These are phyloP conservation scores for Chionodraco myersi DNA, from an alignment of 2,113 vertebrate species.

Conservation along the genomic window DNA sequence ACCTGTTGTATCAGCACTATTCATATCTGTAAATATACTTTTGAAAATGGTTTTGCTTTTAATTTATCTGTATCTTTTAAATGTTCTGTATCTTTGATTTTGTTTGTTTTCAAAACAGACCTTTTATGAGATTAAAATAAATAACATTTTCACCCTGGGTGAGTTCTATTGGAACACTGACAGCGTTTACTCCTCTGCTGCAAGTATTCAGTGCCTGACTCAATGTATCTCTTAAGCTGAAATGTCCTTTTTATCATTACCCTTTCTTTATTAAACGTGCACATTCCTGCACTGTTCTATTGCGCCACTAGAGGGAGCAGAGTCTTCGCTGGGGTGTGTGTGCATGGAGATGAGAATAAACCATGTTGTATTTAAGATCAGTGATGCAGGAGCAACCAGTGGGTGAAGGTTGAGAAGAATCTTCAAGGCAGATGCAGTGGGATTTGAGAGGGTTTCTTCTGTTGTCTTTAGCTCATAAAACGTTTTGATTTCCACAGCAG, in stretches of 20 bases:
- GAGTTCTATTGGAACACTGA: no score
- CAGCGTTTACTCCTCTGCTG: background rate
- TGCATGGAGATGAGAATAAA: background rate
- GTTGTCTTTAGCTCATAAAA: no score
- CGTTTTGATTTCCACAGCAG: no score
- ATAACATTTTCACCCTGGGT: background rate
- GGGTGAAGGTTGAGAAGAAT: background rate
- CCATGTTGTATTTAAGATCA: background rate
- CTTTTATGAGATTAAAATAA: constrained; percentile 62
- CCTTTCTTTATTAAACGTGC: background rate
- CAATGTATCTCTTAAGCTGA: background rate
- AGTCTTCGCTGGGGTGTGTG: background rate
- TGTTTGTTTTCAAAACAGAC: constrained; percentile 50
- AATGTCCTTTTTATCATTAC: no score
- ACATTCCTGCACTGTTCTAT: background rate
- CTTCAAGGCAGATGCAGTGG: background rate
- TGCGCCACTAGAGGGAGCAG: constrained; percentile 7
- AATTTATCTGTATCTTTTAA: constrained; percentile 30
- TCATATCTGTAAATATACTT: constrained; percentile 58
- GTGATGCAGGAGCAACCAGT: background rate
- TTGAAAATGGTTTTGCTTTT: constrained; percentile 37
- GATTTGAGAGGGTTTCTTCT: no score
- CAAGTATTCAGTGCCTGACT: background rate
- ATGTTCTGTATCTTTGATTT: constrained; percentile 32
- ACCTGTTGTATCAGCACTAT: constrained; percentile 42